These are phyloP conservation scores for Enteromius radiatus DNA, from an alignment of 2,797 vertebrate genomes.

Conservation along the genomic window DNA sequence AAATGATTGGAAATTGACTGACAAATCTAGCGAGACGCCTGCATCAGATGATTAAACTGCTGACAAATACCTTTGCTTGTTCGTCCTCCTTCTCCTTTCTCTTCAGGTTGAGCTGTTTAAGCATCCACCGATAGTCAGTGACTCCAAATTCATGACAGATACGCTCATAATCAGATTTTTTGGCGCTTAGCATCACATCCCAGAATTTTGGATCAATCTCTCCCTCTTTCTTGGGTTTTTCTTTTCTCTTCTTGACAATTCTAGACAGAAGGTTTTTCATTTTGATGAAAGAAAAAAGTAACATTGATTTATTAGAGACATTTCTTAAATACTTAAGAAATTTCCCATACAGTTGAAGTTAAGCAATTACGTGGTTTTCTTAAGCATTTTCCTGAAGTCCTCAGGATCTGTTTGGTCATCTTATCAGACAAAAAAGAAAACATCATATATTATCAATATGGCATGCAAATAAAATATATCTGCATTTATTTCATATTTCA, in stretches of 20 bases:
- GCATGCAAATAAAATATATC: background rate
- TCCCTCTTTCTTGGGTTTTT: conserved; percentile 73
- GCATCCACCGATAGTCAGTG: conserved; percentile 88
- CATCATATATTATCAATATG: background rate
- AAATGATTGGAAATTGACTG: background rate
- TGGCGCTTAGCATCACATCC: conserved; percentile 85
- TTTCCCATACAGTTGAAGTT: background rate
- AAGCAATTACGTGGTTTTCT: conserved; percentile 75
- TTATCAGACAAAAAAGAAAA: conserved; percentile 16
- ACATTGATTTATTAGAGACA: background rate
- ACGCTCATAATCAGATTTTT: conserved; percentile 86
- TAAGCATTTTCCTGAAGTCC: conserved; percentile 84
- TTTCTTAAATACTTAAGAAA: background rate
- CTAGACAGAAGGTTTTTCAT: conserved; percentile 55
- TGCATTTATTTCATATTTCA: background rate
- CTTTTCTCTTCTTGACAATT: conserved; percentile 68
- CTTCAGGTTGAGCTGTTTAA: conserved; percentile 85
- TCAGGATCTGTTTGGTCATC: conserved; percentile 65
- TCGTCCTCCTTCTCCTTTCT: conserved; percentile 80
- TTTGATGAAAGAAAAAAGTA: background rate
- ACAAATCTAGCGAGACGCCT: background rate
- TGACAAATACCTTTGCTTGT: conserved; percentile 80
- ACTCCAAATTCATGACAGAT: conserved; percentile 90
- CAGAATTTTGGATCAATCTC: conserved; percentile 83
- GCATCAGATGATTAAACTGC: background rate